Conservation (phyloP, 2,888 invertebrate genomes). For the Ceramica pisi region DNA sequence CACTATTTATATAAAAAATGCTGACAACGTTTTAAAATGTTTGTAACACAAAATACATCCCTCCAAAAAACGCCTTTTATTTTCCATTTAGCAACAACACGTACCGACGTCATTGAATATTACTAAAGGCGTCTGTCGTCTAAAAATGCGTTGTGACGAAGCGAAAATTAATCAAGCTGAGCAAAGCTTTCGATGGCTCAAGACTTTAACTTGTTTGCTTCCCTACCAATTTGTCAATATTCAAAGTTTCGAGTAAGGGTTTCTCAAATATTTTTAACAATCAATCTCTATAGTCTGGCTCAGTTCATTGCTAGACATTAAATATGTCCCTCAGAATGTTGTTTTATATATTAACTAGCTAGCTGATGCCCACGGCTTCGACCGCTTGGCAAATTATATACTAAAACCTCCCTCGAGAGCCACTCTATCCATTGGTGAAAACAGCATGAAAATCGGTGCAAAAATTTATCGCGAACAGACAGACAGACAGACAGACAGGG, state of each 20-base stretch:
- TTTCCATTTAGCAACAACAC: constrained; percentile 52
- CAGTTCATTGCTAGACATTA: too few relatives aligned
- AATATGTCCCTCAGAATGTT: not conserved
- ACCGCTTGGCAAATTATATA: too few relatives aligned
- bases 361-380: too few relatives aligned
- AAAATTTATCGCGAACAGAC: too few relatives aligned
- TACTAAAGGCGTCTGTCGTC: constrained; percentile 55
- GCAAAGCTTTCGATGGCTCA: constrained; percentile 51
- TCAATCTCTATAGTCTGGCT: not conserved
- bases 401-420: too few relatives aligned
- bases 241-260: constrained; percentile 47
- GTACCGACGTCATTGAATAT: constrained; percentile 24
- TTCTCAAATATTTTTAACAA: constrained; percentile 34
- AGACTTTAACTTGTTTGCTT: constrained; percentile 63
- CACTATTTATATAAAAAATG: too few relatives aligned
- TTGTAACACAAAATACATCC: not conserved
- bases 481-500: too few relatives aligned
- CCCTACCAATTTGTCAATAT: constrained; percentile 69
- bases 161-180: constrained; percentile 64
- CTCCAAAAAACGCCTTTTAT: constrained; percentile 45
- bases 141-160: constrained; percentile 46
- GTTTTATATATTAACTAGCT: not conserved
- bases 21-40: not conserved
- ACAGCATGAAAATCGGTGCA: too few relatives aligned
- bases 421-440: too few relatives aligned